Percentiles rank a stretch among this genome's conserved stretches.
phyloP scores from a whole-genome alignment of 2,113 vertebrate species.

The Sus scrofa region DNA sequence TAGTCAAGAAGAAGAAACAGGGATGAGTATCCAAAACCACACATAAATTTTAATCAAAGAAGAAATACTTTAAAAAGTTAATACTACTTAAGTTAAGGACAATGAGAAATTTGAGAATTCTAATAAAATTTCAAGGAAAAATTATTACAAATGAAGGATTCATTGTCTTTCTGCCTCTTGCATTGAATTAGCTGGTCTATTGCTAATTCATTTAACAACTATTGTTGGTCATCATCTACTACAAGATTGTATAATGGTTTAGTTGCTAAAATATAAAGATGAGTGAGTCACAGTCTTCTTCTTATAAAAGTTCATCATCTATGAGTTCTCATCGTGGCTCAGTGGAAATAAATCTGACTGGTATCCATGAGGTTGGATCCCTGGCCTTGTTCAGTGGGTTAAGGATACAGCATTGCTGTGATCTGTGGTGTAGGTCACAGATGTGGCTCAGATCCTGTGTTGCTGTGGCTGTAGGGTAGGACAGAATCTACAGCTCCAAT shows the following conservation, averaged over 20 bases:
- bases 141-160: background rate
- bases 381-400: too few relatives aligned
- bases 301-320: conserved; percentile 15
- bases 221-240: background rate
- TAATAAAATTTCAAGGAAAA: conserved; percentile 8
- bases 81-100: conserved; percentile 2
- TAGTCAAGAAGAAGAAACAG: background rate
- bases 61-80: conserved; percentile 26
- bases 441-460: too few relatives aligned
- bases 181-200: background rate
- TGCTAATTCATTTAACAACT: conserved; percentile 31
- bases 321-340: background rate
- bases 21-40: background rate
- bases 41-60: background rate
- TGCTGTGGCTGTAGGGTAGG: too few relatives aligned
- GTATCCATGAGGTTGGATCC: too few relatives aligned
- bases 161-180: background rate
- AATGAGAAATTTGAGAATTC: background rate
- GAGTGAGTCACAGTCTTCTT: background rate
- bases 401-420: too few relatives aligned
- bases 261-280: conserved; percentile 20
- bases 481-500: too few relatives aligned
- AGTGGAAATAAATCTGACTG: too few relatives aligned
- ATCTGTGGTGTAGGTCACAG: too few relatives aligned
- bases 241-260: background rate